Evolutionary conservation across 2,888 invertebrate genomes (phyloP), one percentile per base, ranked within the genome.

Genomic region (Dascillus cervinus): DNA sequence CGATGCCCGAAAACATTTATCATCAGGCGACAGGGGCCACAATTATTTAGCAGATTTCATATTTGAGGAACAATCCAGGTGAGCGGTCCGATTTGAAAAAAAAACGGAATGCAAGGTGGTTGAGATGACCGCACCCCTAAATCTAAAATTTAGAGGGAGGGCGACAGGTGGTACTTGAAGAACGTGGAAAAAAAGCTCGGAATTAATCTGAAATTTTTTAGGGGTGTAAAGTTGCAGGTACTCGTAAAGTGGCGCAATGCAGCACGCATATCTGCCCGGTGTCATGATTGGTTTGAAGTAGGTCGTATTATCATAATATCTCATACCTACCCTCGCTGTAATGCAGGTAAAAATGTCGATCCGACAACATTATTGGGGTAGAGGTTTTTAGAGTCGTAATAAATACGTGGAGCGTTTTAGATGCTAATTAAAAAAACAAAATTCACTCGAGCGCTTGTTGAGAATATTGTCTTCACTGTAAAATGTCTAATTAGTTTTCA

Each of bases 61-160:
- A 56, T 57, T 52, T 43, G 41, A 44, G 4, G 53, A 53, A 55
- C 55, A 55, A 55, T 52, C 38, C 29, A 37, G 38, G 36, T 24
- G 29, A 28, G 32, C 27, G 44, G 43, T n/a, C n/a, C n/a, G n/a
- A n/a, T n/a, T n/a, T n/a, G n/a, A n/a, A n/a, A n/a, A n/a, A n/a
- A n/a, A n/a, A n/a, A n/a, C n/a, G n/a, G n/a, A n/a, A n/a, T n/a
- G 58, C 58, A 58, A 58, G 56, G 58, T 58, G 58, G 55, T 50
- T 55, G 55, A 56, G 55, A 54, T 50, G 22, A 46, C 55, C 58
- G 55, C 60, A 49, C 58, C 58, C 55, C 52, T 47, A 45, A 48
- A 45, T 43, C 35, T 34, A 35, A 46, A 42, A 54, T 52, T 53
- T 50, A n/a, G n/a, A n/a, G n/a, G n/a, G n/a, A n/a, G n/a, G n/a